Evolutionary conservation across 2,888 invertebrate species (phyloP), one percentile per base, ranked within the genome.

Genomic region (Tetragnatha montana): DNA sequence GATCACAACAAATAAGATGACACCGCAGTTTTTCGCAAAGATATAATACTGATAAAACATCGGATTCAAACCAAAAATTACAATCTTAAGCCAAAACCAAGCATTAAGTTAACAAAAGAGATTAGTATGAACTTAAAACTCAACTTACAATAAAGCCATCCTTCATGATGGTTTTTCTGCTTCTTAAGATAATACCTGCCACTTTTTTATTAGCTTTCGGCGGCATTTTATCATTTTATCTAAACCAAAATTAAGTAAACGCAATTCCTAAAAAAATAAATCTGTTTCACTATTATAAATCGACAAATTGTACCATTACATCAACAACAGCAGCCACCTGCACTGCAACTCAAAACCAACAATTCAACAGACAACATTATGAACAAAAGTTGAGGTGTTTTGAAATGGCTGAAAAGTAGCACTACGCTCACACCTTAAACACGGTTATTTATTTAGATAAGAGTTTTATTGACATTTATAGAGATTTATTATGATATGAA

Each of bases 131-230:
- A 35, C 35, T 35, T 35, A 35, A 35, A 35, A 19, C 49, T 17
- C 3, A 81, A 91, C 92, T 92, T 91, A 92, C 92, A 85, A 92
- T 92, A 73, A 92, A 92, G 82, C 92, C 92, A 89, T 92, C 92
- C 86, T 92, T 91, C 91, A 91, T 92, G 35, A 92, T 92, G 85
- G 91, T 92, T 89, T 91, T 92, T 76, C 92, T 88, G 81, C 92
- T 92, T 81, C 92, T 91, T 83, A 92, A 91, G 73, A 92, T 92
- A n/a, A 92, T 91, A 22, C 92, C 92, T 19, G 91, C 92, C 70
- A 92, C 92, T 88, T 92, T 92, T 82, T 92, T 92, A n/a, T 92
- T 92, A 47, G 91, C 86, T 91, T 92, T 92, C 6, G 91, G 90
- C 60, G 91, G 90, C 91, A 91, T 91, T 80, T 88, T 91, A 88